phyloP scores from a whole-genome alignment of 2,888 invertebrate species.

The Herminia tarsipennalis region DNA sequence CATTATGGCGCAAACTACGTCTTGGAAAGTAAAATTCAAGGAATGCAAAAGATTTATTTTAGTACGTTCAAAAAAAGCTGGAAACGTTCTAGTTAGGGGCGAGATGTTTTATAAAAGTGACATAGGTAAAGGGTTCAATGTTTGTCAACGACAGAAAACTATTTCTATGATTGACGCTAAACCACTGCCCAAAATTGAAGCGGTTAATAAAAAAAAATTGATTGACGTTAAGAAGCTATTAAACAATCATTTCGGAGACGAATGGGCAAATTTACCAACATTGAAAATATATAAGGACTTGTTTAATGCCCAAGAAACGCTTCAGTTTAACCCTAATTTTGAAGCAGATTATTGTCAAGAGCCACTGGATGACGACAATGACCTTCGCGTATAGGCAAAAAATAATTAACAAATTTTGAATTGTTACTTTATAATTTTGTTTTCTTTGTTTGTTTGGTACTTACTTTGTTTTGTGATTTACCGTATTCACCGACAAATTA shows the following conservation, averaged over 20 bases:
- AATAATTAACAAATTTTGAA: too few species aligned
- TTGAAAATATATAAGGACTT: not conserved
- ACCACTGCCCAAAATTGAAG: constrained; percentile 10
- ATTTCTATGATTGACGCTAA: constrained; percentile 18
- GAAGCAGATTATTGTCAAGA: not conserved
- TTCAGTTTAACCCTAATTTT: not conserved
- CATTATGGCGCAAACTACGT: constrained; percentile 23
- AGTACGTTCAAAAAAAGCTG: constrained; percentile 18
- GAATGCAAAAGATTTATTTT: constrained; percentile 31
- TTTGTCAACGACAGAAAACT: constrained; percentile 23
- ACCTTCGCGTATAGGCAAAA: not conserved
- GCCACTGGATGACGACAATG: not conserved
- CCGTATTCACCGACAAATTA: too few species aligned
- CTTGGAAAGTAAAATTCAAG: constrained; percentile 25
- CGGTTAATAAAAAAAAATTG: constrained; percentile 32
- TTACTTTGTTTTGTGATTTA: too few species aligned
- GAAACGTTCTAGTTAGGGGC: constrained; percentile 26
- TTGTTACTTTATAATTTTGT: too few species aligned
- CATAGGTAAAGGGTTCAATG: constrained; percentile 8
- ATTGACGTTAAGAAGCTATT: constrained; percentile 24
- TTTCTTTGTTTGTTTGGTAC: too few species aligned
- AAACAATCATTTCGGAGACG: constrained; percentile 25
- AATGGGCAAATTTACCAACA: constrained; percentile 18
- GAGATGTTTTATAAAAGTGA: constrained; percentile 28
- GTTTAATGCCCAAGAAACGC: not conserved